phyloP scores from a whole-genome alignment of 2,797 vertebrate genomes.

The Myotis findleyi region DNA sequence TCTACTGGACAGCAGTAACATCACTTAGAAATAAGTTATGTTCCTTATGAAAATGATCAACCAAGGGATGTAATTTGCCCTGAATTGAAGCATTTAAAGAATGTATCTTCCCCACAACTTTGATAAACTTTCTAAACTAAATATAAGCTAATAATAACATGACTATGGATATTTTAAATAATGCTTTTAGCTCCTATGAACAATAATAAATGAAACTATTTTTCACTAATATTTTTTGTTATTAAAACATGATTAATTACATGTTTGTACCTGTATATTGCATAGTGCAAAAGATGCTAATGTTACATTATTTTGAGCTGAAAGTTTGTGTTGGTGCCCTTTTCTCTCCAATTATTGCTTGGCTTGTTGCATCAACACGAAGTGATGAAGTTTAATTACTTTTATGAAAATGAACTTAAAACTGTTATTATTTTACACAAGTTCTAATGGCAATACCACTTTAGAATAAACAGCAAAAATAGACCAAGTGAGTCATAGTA shows the following conservation, averaged over 20 bases:
- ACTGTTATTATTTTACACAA: conserved; percentile 67
- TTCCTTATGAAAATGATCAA: conserved; percentile 55
- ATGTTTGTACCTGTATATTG: conserved; percentile 67
- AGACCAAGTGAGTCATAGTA: conserved; percentile 49
- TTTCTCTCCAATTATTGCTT: conserved; percentile 75
- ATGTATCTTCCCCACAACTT: not conserved
- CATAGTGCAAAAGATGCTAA: conserved; percentile 48
- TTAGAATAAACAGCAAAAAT: conserved; percentile 72
- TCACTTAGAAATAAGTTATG: conserved; percentile 47
- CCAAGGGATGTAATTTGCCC: not conserved
- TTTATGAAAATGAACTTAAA: conserved; percentile 83
- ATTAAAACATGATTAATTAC: conserved; percentile 66
- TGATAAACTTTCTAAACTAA: conserved; percentile 40
- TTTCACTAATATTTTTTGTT: not conserved
- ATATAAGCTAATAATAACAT: not conserved
- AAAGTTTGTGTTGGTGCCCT: conserved; percentile 57
- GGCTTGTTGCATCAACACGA: conserved; percentile 74
- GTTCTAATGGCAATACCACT: conserved; percentile 60
- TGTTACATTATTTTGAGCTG: conserved; percentile 65
- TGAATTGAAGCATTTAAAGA: conserved; percentile 53
- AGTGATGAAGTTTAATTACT: conserved; percentile 80
- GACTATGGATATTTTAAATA: conserved; percentile 49
- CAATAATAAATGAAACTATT: conserved; percentile 43
- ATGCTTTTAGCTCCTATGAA: not conserved
- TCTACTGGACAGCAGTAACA: not conserved